Base-by-base conservation (phyloP, 2,888 invertebrate species). In the Petrophora chlorosata region DNA sequence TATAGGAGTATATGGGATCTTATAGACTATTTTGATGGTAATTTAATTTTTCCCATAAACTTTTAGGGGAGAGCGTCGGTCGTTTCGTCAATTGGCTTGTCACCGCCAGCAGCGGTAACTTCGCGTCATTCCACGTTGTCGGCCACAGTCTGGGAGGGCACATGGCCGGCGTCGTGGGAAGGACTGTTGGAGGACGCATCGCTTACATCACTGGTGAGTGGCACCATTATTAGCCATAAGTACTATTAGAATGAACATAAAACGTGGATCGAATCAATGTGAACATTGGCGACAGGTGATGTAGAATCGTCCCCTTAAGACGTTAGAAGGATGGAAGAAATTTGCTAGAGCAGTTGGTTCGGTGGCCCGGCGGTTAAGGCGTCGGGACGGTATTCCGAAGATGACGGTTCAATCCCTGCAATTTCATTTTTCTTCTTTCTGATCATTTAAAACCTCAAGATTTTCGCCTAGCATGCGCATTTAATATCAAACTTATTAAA, bases 111-210 rank as follows among this genome's bases (percentile, higher is more conserved):
- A 77, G 78, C 0, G 64, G 74, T 0, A 23, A 30, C 0, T 44
- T 68, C 0, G 28, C 9, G 0, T 66, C 59, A 45, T 77, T 72
- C 58, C 80, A 80, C 52, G 15, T 80, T 0, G 59, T 76, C 0
- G 80, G 80, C 0, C 77, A 80, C 59, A 72, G 73, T 5, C 63
- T 80, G 0, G 80, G 80, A 0, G 80, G 57, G 0, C 80, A 80
- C 33, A 60, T 65, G 38, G 67, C 61, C 0, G 80, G 80, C 0
- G 67, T 80, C 15, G 50, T 70, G 0, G 74, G 73, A 15, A 67
- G 80, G 7, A 59, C 70, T 8, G 47, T 78, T 0, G 51, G 44
- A 0, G 70, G 73, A 0, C 15, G 26, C 0, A 42, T 73, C 0
- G 61, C 70, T 13, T 77, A 77, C 16, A 55, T 77, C 8, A 76